These are phyloP conservation scores for Pao palembangensis DNA, from an alignment of 2,113 vertebrate species.

Conservation along the genomic window DNA sequence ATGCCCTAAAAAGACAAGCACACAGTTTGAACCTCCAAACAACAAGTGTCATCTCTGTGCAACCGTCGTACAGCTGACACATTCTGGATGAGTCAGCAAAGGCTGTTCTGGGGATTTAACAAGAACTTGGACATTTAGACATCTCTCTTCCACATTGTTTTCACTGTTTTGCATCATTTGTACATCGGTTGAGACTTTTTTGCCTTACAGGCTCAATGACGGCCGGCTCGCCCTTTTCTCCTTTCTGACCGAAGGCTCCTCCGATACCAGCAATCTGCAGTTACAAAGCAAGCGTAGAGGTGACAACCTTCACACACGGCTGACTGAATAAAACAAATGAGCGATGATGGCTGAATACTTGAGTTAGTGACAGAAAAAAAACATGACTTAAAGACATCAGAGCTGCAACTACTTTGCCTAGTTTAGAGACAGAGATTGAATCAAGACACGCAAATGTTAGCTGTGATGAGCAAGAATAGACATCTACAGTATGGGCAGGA, in stretches of 20 bases:
- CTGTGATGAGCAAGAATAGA: conserved; percentile 13
- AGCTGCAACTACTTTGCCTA: conserved; percentile 11
- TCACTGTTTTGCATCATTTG: neutral
- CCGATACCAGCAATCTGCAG: conserved; percentile 79
- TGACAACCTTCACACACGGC: conserved; percentile 27
- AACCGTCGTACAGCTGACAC: neutral
- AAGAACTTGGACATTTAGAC: neutral
- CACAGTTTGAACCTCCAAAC: conserved; percentile 5
- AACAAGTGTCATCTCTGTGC: neutral
- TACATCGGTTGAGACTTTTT: neutral
- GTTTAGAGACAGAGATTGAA: conserved; percentile 12
- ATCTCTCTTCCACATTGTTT: too few species aligned
- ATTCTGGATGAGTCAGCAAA: neutral
- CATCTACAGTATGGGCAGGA: neutral
- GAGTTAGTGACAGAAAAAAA: neutral
- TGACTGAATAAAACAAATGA: conserved; percentile 5
- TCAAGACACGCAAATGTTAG: conserved; percentile 43
- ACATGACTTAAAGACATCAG: neutral
- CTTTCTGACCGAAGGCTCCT: conserved; percentile 85
- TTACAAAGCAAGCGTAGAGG: conserved; percentile 37
- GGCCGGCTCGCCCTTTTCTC: conserved; percentile 93
- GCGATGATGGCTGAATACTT: conserved; percentile 4
- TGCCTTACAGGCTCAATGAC: conserved; percentile 93
- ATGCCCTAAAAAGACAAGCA: conserved; percentile 80
- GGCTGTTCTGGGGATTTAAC: neutral